Evolutionary conservation across 2,113 vertebrate species (phyloP), one percentile per base, ranked within the genome.

Genomic region (Athene noctua): DNA sequence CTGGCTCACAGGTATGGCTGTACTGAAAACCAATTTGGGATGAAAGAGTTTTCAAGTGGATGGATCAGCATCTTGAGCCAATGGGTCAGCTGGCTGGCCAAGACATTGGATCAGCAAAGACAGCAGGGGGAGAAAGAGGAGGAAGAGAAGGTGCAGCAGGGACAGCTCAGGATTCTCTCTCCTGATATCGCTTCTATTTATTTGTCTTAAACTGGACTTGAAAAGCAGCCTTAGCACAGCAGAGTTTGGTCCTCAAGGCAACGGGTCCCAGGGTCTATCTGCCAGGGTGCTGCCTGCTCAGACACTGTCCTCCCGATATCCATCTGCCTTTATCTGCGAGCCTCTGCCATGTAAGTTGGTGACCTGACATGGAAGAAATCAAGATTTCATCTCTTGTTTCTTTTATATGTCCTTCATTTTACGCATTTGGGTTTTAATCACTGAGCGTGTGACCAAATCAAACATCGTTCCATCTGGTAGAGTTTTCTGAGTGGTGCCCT

Each of bases 381-480:
- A 94, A n/a, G 29, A 34, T 77, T 96, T 94, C 73, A 54, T 22
- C 65, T 63, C 73, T 59, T 51, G 51, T 91, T 87, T 96, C 74
- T 88, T 62, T 94, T 47, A 2, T 2, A 26, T 12, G 54, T 47
- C 88, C 78, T 96, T 95, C 84, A 51, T n/a, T 86, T 91, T 15
- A 87, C 80, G 34, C 79, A 26, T 67, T 91, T 66, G 85, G 62
- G 42, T 34, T 86, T 96, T 94, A 83, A 96, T 93, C 5, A 26
- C 84, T 1, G 15, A 82, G 74, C 44, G 75, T 89, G 81, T 73
- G 96, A 97, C 75, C 92, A 96, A 93, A 80, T 96, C 88, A 97
- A 96, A 96, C 80, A 82, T 88, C 1, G 3, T 92, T 96, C 92
- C 97, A 94, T 88, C 87, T 97, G 67, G 84, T 73, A 15, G 78